These are phyloP conservation scores for Venustoraphidia nigricollis DNA, from an alignment of 2,888 invertebrate species.

Conservation along the genomic window DNA sequence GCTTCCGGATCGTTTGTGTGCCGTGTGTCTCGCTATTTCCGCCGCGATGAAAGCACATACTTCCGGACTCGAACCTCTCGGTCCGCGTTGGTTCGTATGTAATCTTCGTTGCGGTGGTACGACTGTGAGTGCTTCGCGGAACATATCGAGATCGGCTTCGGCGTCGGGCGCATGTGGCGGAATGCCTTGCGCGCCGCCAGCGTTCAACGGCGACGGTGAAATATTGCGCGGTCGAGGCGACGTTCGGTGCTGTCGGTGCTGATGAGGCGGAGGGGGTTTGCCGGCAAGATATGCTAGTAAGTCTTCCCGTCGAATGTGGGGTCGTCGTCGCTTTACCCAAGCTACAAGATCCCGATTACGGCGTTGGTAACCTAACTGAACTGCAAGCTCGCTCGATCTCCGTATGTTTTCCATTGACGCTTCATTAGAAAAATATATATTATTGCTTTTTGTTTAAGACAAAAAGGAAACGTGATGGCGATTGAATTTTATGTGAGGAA, in stretches of 20 bases:
- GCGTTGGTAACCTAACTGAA: slow-evolving; percentile 56
- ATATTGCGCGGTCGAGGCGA: slow-evolving; percentile 2
- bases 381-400: slow-evolving; percentile 50
- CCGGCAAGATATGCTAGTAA: slow-evolving; percentile 62
- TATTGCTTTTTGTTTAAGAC: too few species aligned
- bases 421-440: not conserved
- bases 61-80: not conserved
- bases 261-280: slow-evolving; percentile 30
- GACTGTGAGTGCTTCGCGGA: slow-evolving; percentile 2
- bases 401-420: slow-evolving; percentile 40
- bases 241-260: not conserved
- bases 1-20: slow-evolving; percentile 1
- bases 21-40: slow-evolving; percentile 5
- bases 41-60: slow-evolving; percentile 4
- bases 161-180: not conserved
- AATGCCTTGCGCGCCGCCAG: too few species aligned
- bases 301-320: slow-evolving; percentile 58
- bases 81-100: not conserved
- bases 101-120: not conserved
- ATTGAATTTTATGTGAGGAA: too few species aligned
- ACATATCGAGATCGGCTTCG: slow-evolving; percentile 5
- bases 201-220: slow-evolving; percentile 1
- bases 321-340: slow-evolving; percentile 59
- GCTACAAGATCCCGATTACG: slow-evolving; percentile 58
- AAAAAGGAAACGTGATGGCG: too few species aligned